Conservation (phyloP, 2,113 vertebrate species). For the Taxidea taxus region DNA sequence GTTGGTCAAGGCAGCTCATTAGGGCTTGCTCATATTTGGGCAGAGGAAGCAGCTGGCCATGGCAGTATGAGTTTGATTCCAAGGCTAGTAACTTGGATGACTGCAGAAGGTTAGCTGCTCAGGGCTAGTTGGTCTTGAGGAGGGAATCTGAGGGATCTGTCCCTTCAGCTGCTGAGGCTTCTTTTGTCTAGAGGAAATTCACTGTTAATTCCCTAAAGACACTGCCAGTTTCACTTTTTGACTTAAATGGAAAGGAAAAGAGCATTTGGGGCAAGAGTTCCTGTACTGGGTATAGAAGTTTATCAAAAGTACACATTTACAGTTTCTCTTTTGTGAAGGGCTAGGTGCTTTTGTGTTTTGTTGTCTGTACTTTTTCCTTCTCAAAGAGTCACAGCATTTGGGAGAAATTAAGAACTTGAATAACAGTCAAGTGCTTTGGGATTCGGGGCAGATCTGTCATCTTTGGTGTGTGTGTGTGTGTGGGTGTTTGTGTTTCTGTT, state of each 20-base stretch:
- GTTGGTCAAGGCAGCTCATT: background rate
- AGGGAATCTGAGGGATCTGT: background rate
- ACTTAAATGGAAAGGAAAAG: background rate
- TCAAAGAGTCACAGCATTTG: background rate
- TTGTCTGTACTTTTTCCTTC: background rate
- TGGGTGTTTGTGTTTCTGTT: background rate
- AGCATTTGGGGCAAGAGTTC: background rate
- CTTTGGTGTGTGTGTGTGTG: background rate
- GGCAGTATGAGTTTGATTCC: background rate
- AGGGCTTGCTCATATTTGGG: background rate
- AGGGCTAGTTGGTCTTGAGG: background rate
- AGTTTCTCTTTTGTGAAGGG: background rate
- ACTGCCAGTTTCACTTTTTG: background rate
- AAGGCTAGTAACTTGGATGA: background rate
- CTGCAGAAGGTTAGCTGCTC: background rate
- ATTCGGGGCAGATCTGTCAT: background rate
- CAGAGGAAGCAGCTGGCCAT: background rate
- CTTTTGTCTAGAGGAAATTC: background rate
- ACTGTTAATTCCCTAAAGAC: background rate
- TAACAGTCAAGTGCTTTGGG: background rate
- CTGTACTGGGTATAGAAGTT: background rate
- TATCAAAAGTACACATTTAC: background rate
- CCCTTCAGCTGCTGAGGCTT: background rate
- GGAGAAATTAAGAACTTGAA: background rate
- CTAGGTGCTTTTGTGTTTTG: background rate